Evolutionary conservation across 2,797 vertebrate genomes (phyloP).

Genomic region (Limnodromus scolopaceus): DNA sequence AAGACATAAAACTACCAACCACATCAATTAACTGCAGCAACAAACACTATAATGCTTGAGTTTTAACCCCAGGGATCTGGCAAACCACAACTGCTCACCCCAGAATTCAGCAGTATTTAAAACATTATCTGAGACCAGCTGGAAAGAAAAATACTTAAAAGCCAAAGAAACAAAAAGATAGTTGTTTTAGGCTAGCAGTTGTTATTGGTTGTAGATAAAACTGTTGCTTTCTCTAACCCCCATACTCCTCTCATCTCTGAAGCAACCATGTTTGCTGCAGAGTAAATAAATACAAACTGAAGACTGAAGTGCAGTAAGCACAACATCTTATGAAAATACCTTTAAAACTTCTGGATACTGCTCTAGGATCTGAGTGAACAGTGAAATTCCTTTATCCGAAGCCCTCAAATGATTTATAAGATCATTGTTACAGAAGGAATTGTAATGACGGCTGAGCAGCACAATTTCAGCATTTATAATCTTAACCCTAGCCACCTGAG

Average conservation of each 20-base stretch:
- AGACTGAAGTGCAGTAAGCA: neutral
- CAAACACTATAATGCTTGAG: neutral
- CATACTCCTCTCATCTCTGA: neutral
- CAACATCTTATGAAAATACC: neutral
- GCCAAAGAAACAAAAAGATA: neutral
- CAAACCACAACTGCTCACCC: neutral
- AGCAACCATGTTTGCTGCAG: neutral
- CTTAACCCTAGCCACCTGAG: neutral
- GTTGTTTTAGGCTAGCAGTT: neutral
- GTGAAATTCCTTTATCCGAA: neutral
- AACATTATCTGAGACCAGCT: neutral
- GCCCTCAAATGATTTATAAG: neutral
- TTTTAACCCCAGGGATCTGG: slow-evolving; percentile 23
- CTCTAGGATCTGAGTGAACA: neutral
- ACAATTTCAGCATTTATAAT: neutral
- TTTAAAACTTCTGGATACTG: neutral
- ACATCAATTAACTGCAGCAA: slow-evolving; percentile 35
- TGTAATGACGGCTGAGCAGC: neutral
- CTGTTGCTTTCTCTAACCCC: neutral
- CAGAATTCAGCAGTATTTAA: slow-evolving; percentile 32
- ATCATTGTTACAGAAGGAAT: neutral
- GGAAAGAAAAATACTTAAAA: neutral
- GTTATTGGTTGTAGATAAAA: neutral
- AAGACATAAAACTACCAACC: slow-evolving; percentile 33
- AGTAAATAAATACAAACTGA: neutral